These are phyloP conservation scores for Hippopotamyrus pictus DNA, from an alignment of 2,797 vertebrate genomes.

Conservation along the genomic window DNA sequence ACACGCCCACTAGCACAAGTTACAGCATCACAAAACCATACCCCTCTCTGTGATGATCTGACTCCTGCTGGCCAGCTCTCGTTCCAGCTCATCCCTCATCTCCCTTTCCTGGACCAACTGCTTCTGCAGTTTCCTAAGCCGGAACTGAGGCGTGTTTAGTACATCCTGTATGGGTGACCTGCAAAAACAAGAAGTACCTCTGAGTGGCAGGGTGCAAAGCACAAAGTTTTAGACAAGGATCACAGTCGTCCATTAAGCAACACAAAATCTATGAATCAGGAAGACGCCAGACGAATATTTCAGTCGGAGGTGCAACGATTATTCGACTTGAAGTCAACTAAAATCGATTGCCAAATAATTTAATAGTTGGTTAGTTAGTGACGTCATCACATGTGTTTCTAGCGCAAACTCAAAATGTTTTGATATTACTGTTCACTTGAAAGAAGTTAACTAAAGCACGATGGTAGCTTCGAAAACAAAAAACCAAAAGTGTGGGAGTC, in stretches of 20 bases:
- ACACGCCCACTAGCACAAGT: neutral
- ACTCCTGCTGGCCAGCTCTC: slow-evolving; percentile 66
- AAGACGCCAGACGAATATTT: neutral
- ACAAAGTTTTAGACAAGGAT: neutral
- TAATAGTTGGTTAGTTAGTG: neutral
- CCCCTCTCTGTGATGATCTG: slow-evolving; percentile 72
- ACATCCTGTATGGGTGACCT: slow-evolving; percentile 80
- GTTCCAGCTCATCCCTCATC: slow-evolving; percentile 74
- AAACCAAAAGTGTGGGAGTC: neutral
- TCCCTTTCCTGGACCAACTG: slow-evolving; percentile 72
- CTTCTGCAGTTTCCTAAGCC: slow-evolving; percentile 73
- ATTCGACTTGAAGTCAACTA: neutral
- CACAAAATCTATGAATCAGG: neutral
- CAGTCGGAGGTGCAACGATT: neutral
- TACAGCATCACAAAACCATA: slow-evolving; percentile 23
- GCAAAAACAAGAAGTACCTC: slow-evolving; percentile 20
- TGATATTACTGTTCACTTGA: neutral
- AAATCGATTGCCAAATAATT: neutral
- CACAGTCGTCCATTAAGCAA: neutral
- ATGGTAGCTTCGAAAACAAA: neutral
- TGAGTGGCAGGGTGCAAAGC: neutral
- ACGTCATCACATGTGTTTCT: neutral
- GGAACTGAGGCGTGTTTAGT: slow-evolving; percentile 86
- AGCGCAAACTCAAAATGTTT: neutral
- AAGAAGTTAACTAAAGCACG: neutral